A percentile compares a stretch with the other conserved stretches of the same genome.
Evolutionary conservation across 2,113 vertebrate species (phyloP).

Genomic region (Martes martes): DNA sequence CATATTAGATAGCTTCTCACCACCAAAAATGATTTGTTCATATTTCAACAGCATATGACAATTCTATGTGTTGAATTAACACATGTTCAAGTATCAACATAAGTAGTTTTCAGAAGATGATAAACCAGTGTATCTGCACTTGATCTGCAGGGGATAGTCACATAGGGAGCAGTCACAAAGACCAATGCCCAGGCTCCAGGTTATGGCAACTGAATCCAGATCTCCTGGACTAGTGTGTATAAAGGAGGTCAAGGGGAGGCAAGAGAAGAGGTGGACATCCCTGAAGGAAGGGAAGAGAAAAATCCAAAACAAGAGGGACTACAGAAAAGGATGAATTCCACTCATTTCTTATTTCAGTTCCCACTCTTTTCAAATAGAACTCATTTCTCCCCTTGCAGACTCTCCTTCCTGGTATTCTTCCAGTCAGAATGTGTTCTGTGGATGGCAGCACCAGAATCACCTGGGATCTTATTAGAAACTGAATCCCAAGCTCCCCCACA

Average conservation of each 20-base stretch:
- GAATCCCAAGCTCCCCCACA: neutral
- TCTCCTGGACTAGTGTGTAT: neutral
- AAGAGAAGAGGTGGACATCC: neutral
- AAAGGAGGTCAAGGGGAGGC: rapidly evolving
- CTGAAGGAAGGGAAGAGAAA: neutral
- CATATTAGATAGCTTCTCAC: neutral
- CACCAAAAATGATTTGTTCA: neutral
- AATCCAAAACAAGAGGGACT: neutral
- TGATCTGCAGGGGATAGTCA: neutral
- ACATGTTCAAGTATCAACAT: neutral
- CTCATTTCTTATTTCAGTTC: neutral
- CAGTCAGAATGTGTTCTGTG: neutral
- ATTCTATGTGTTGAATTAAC: neutral
- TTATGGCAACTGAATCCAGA: neutral
- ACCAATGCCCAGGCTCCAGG: too few species aligned
- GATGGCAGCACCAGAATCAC: neutral
- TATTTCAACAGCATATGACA: neutral
- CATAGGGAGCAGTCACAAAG: neutral
- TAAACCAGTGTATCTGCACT: neutral
- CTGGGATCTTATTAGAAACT: conserved; percentile 17
- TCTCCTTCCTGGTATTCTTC: neutral
- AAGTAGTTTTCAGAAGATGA: neutral
- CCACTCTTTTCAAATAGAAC: neutral
- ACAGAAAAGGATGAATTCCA: neutral
- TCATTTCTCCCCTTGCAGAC: neutral